Conservation (phyloP, 2,888 invertebrate species). For the Antheraea yamamai region DNA sequence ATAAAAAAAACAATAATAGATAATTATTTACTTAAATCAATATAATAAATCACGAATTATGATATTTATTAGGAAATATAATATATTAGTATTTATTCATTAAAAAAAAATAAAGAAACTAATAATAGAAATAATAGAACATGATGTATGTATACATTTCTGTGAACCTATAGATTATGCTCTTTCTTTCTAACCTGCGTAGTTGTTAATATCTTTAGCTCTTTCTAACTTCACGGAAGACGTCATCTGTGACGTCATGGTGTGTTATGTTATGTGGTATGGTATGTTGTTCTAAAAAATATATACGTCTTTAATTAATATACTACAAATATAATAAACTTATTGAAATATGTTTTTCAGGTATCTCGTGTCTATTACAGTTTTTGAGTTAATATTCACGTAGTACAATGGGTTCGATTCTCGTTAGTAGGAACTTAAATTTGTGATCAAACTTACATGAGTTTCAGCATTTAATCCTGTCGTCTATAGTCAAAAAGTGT, state of each 20-base stretch:
- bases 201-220: not conserved
- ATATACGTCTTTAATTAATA: too few species aligned
- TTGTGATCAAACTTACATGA: not conserved
- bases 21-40: not conserved
- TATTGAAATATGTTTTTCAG: too few species aligned
- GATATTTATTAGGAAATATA: not conserved
- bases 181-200: not conserved
- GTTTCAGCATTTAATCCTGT: too few species aligned
- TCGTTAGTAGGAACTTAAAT: not conserved
- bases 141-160: not conserved
- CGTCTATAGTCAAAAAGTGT: not conserved
- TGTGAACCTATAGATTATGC: not conserved
- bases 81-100: too few species aligned
- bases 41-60: not conserved
- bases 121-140: not conserved
- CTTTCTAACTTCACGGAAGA: not conserved
- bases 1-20: not conserved
- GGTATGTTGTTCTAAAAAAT: too few species aligned
- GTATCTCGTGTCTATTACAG: too few species aligned
- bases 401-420: too few species aligned
- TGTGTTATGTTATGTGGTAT: too few species aligned
- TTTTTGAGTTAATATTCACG: too few species aligned
- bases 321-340: too few species aligned
- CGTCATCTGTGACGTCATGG: too few species aligned
- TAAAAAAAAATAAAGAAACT: not conserved